phyloP scores from a whole-genome alignment of 2,113 vertebrate genomes.

The Castor canadensis region DNA sequence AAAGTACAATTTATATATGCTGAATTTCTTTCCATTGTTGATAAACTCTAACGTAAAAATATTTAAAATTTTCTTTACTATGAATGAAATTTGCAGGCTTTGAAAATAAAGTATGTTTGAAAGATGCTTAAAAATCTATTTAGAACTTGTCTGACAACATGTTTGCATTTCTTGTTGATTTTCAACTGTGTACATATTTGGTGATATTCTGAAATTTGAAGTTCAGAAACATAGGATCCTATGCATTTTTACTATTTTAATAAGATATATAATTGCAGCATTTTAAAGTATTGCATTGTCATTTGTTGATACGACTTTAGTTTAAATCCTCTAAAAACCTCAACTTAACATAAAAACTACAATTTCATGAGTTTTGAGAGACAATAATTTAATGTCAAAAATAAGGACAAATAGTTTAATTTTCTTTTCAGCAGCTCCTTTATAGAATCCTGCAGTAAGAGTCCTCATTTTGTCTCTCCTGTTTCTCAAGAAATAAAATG shows the following conservation, averaged over 20 bases:
- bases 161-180: background rate
- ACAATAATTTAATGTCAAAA: background rate
- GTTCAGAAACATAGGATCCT: background rate
- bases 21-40: background rate
- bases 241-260: background rate
- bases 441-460: background rate
- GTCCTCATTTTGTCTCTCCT: background rate
- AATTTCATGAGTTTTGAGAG: background rate
- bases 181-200: background rate
- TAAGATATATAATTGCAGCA: background rate
- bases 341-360: background rate
- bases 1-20: background rate
- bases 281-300: background rate
- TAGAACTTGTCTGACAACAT: background rate
- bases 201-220: background rate
- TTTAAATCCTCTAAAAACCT: background rate
- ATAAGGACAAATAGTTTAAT: conserved; percentile 5
- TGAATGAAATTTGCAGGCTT: background rate
- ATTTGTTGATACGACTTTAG: background rate
- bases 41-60: background rate
- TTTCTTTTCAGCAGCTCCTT: background rate
- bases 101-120: background rate
- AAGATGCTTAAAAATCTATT: background rate
- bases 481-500: background rate
- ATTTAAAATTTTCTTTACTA: background rate